Evolutionary conservation across 2,888 invertebrate genomes (phyloP), one percentile per base, ranked within the genome.

Genomic region (Hedychridium roseum): DNA sequence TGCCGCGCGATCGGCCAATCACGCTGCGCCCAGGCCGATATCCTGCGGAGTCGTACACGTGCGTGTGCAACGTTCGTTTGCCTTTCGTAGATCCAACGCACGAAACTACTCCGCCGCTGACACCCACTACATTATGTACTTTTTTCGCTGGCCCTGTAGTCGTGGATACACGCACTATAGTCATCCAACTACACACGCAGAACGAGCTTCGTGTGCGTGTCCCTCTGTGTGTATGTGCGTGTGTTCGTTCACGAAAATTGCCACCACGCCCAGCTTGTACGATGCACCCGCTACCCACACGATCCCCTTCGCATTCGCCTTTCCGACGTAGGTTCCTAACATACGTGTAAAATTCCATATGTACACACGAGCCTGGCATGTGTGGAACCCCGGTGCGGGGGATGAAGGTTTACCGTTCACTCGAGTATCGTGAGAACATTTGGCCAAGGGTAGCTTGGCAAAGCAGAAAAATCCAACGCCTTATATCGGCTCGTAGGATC

Each of bases 1-100:
- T n/a, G n/a, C n/a, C n/a, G 50, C 49, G 39, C 54, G 54, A 59
- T 56, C 59, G 54, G 62, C 62, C 62, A 62, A 62, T 62, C 64
- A 46, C 59, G 28, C 49, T 23, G 52, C 66, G 62, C 52, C 58
- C 57, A 63, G 50, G 51, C 57, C 57, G 63, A 60, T 63, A 72
- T 63, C 60, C 60, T 63, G 60, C 47, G 47, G 53, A 48, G 32
- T 45, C 38, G 36, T 32, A 28, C n/a, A 42, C 53, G 48, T 41
- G 43, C 32, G 35, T 40, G 39, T 39, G 42, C 17, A 43, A 28
- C 30, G 34, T n/a, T n/a, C n/a, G n/a, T n/a, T n/a, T n/a, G n/a
- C n/a, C n/a, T n/a, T n/a, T n/a, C n/a, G n/a, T n/a, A n/a, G n/a
- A n/a, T n/a, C n/a, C n/a, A n/a, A n/a, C n/a, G n/a, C n/a, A n/a